Evolutionary conservation across 1,140 invertebrate genomes (phyloP), one percentile per base, ranked within the genome.

Genomic region (Cepaea nemoralis): DNA sequence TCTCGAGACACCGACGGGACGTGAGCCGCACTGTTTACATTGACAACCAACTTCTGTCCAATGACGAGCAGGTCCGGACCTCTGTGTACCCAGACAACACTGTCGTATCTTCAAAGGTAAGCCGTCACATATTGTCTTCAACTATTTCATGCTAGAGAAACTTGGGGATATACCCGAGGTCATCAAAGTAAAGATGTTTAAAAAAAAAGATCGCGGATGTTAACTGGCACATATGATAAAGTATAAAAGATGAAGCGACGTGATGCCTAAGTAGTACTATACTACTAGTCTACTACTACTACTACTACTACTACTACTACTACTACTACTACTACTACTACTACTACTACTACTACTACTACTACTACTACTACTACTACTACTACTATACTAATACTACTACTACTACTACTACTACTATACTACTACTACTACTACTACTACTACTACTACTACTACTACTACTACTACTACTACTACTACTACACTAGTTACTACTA

Each of bases 51-150:
- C 37, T 79, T 16, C 82, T 82, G 5, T 71, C 80, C 24, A 79
- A 73, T 27, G 82, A 77, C 24, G 82, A 83, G 12, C 80, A 80
- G n/a, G 45, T 82, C 8, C 55, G 83, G 6, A 84, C 85, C 42
- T 80, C 85, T n/a, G 77, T 83, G n/a, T 88, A 85, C 75, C 85
- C 86, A 16, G 70, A 86, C 77, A 90, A 90, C 83, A 83, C 82
- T 39, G 85, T 90, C 35, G 82, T 88, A 24, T 88, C 89, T 0
- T 89, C 87, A 16, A 88, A 89, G 88, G 89, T 90, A 75, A 82
- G 42, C 37, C 6, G 27, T 33, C n/a, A n/a, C n/a, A n/a, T n/a
- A n/a, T n/a, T n/a, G n/a, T n/a, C 27, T 33, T 16, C 39, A 10
- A 39, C 37, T n/a, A 19, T 73, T 73, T 33, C 19, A 73, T 37